Evolutionary conservation across 2,797 vertebrate species (phyloP), one percentile per base, ranked within the genome.

Genomic region (Odontamblyopus lacepedii): DNA sequence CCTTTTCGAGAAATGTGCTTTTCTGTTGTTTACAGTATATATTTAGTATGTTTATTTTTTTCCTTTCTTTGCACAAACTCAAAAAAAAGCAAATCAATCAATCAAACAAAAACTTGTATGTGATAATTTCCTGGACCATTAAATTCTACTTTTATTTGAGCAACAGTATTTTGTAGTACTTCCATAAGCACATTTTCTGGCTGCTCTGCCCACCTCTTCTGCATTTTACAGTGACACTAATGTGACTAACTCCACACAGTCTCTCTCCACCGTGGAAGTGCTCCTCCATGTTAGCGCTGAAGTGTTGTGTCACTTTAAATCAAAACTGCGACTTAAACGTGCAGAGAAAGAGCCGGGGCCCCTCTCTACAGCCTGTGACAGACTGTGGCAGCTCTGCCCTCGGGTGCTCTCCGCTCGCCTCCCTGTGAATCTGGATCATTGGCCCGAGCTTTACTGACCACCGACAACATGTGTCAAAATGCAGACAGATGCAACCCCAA

Each of bases 401-500:
- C 53, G 55, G 60, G 69, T 69, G 70, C 26, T 78, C 12, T 56
- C 65, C 56, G 72, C 69, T 83, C 80, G 30, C 69, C 76, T 79
- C 78, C 63, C 69, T 75, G 74, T n/a, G 53, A 77, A 64, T 67
- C 74, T 78, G 75, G 78, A 85, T 89, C 76, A 87, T 81, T 79
- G 82, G 63, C 72, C 77, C 78, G 76, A 57, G 63, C 73, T 27
- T 62, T 79, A 86, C 78, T 86, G 83, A 89, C 87, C 85, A 71
- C 78, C 83, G 89, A 85, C 90, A 81, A 86, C 79, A 76, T 59
- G 86, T 89, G 87, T 86, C 86, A 81, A 75, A 26, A 77, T 61
- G 12, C 66, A 76, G 86, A 89, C 91, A 90, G 89, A 91, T 91
- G 87, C 83, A 85, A 86, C 84, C 83, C 87, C 87, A 90, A 90